A percentile compares a stretch with the other conserved stretches of the same genome.
Evolutionary conservation across 2,888 invertebrate genomes (phyloP).

Genomic region (Eucera pruinosa): DNA sequence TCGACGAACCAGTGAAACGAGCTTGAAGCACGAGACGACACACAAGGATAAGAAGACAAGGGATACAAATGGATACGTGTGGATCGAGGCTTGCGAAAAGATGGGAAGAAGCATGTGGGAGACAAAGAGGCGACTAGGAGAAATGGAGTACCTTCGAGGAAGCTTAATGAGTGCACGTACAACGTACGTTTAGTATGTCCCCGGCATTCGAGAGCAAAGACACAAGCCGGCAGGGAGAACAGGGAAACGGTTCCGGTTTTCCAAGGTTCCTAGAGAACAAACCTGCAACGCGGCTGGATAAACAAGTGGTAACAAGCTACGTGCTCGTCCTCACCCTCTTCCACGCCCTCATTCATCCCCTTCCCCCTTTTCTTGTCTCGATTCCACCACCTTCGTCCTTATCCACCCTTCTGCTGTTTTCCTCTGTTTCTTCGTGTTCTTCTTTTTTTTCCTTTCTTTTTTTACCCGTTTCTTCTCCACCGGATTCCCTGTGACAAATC

Average conservation of each 20-base stretch:
- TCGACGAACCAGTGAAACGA: slow-evolving; percentile 12
- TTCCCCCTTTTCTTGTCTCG: background rate
- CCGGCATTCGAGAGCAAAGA: slow-evolving; percentile 70
- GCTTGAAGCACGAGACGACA: slow-evolving; percentile 3
- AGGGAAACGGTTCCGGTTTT: slow-evolving; percentile 59
- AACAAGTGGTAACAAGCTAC: slow-evolving; percentile 81
- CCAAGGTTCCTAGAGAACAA: slow-evolving; percentile 71
- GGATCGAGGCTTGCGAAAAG: slow-evolving; percentile 8
- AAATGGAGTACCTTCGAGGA: slow-evolving; percentile 46
- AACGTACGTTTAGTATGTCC: slow-evolving; percentile 76
- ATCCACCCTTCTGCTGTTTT: slow-evolving; percentile 11
- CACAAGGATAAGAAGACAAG: slow-evolving; percentile 12
- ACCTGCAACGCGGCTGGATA: slow-evolving; percentile 73
- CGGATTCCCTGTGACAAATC: slow-evolving; percentile 67
- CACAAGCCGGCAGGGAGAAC: slow-evolving; percentile 40
- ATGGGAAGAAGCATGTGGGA: slow-evolving; percentile 1
- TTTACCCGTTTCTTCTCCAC: background rate
- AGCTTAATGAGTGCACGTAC: slow-evolving; percentile 75
- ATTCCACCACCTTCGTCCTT: slow-evolving; percentile 16
- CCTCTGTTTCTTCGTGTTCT: too few species aligned
- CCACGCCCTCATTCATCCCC: background rate
- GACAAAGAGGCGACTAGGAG: slow-evolving; percentile 21
- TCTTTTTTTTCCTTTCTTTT: background rate
- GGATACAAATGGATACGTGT: slow-evolving; percentile 43
- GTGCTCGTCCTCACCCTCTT: slow-evolving; percentile 70